phyloP scores from a whole-genome alignment of 1,140 invertebrate species.

The Camponotus floridanus region DNA sequence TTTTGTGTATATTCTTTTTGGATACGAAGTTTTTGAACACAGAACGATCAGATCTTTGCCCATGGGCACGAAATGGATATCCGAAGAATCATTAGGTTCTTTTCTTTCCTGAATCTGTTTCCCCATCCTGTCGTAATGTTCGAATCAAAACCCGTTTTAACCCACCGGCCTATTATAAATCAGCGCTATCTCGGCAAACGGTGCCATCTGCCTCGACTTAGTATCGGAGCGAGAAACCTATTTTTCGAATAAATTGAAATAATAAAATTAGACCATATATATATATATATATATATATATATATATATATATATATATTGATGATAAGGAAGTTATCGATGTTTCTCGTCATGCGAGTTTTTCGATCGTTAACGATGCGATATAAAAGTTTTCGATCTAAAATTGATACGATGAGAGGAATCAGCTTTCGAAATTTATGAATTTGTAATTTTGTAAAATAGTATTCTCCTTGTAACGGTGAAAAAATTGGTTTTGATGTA shows the following conservation, averaged over 20 bases:
- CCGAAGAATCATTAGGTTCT: slow-evolving; percentile 48
- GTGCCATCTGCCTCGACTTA: slow-evolving; percentile 75
- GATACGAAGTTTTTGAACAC: neutral
- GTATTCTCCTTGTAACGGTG: neutral
- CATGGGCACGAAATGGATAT: slow-evolving; percentile 41
- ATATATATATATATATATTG: too few relatives aligned
- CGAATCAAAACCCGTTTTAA: slow-evolving; percentile 79
- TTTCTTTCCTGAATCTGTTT: slow-evolving; percentile 54
- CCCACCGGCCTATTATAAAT: slow-evolving; percentile 79
- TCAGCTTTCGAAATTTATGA: slow-evolving; percentile 10
- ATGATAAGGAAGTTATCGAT: slow-evolving; percentile 73
- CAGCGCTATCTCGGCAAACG: slow-evolving; percentile 80
- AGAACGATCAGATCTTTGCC: slow-evolving; percentile 72
- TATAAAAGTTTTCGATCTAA: slow-evolving; percentile 6
- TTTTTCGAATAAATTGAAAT: slow-evolving; percentile 77
- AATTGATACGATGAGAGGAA: neutral
- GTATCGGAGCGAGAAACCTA: slow-evolving; percentile 60
- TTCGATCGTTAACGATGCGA: slow-evolving; percentile 11
- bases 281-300: too few relatives aligned
- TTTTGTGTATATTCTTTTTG: neutral
- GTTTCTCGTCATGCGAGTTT: slow-evolving; percentile 9
- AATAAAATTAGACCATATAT: slow-evolving; percentile 82
- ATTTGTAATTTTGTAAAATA: neutral
- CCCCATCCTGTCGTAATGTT: slow-evolving; percentile 53
- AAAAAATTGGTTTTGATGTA: neutral